phyloP scores from a whole-genome alignment of 2,888 invertebrate species.

The Leptinotarsa juncta region DNA sequence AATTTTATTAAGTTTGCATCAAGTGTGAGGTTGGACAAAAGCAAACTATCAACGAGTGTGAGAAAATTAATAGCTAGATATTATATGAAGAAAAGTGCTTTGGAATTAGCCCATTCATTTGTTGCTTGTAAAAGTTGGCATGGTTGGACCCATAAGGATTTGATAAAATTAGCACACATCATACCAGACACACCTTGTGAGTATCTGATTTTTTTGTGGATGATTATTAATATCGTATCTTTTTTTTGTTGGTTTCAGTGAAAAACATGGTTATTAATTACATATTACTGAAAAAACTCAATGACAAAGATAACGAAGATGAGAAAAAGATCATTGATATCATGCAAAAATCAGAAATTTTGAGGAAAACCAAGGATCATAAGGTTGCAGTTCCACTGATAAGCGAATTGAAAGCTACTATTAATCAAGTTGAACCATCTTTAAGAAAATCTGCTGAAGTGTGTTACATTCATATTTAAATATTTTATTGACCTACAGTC shows the following conservation, averaged over 20 bases:
- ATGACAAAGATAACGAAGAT: conserved; percentile 60
- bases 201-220: conserved; percentile 48
- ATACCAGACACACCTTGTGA: conserved; percentile 68
- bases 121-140: conserved; percentile 73
- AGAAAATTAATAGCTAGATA: conserved; percentile 73
- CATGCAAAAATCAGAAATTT: conserved; percentile 67
- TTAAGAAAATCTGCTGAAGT: conserved; percentile 74
- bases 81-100: conserved; percentile 73
- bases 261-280: conserved; percentile 63
- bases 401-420: conserved; percentile 68
- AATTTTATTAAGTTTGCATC: conserved; percentile 58
- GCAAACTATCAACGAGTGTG: conserved; percentile 61
- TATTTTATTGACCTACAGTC: no score
- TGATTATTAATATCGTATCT: conserved; percentile 3
- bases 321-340: conserved; percentile 64
- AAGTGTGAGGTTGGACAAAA: conserved; percentile 30
- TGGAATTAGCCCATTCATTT: conserved; percentile 73
- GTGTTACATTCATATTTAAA: conserved; percentile 48
- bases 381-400: conserved; percentile 68
- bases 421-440: conserved; percentile 78
- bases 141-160: conserved; percentile 79
- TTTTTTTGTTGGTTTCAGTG: conserved; percentile 50
- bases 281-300: conserved; percentile 69
- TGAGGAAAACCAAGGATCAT: conserved; percentile 66
- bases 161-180: conserved; percentile 74